Base-by-base conservation (phyloP, 2,888 invertebrate species). In the Autographa pulchrina region DNA sequence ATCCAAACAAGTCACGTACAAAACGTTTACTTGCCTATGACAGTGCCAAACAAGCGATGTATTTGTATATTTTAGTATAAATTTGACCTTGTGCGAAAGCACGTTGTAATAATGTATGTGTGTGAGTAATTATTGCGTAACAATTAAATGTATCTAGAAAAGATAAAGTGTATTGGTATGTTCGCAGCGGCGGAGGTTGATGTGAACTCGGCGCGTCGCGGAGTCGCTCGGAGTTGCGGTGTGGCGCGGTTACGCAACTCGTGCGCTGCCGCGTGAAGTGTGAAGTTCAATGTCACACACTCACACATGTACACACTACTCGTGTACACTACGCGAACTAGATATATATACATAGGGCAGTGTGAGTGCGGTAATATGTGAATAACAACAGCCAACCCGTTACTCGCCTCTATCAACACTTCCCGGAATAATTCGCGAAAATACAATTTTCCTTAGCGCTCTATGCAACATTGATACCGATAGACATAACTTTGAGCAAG, bases 261-360 rank as follows among this genome's bases (percentile, higher is more conserved):
- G 88, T 91, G 92, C 92, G 92, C 92, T 77, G 89, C 90, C 93
- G 91, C 95, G 94, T 93, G 93, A 93, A 93, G 94, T 92, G 92
- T 95, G 95, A 95, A 96, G 95, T 95, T 96, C 95, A 96, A 96
- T 95, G 96, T 96, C 95, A 94, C 92, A 89, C 90, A 89, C 92
- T 88, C 92, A 87, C 92, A 90, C 91, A 88, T 16, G 41, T 74
- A 9, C 88, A 83, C 48, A 71, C 80, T 38, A 70, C 74, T 74
- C 71, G 83, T 81, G 70, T 81, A 74, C 67, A 62, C 54, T 74
- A 83, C 72, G 69, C 71, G 74, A 82, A 78, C 82, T 81, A 81
- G 85, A 86, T 85, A 88, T 83, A 86, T 84, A 84, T 74, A 66
- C 72, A 32, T 72, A 73, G 43, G 76, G 60, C 62, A 65, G 89